phyloP scores from a whole-genome alignment of 2,888 invertebrate species.

The Platerodrilus igneus region DNA sequence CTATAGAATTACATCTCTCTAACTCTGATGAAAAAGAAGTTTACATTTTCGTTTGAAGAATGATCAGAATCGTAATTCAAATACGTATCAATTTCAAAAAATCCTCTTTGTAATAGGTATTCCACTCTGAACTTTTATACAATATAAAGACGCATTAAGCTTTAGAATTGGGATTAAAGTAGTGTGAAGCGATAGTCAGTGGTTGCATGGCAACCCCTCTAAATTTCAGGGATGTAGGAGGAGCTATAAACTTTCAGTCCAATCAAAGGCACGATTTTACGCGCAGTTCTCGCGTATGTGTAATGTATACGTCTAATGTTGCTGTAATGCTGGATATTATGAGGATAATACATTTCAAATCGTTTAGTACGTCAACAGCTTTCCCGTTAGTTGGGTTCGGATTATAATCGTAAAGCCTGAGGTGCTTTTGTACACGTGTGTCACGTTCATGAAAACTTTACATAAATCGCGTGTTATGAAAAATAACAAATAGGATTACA shows the following conservation, averaged over 20 bases:
- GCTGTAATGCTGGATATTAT: conserved; percentile 50
- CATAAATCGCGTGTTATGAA: too few relatives aligned
- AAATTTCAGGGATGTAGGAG: conserved; percentile 31
- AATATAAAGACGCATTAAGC: conserved; percentile 20
- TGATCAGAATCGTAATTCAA: too few relatives aligned
- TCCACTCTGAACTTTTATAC: too few relatives aligned
- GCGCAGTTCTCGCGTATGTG: conserved; percentile 43
- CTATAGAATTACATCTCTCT: too few relatives aligned
- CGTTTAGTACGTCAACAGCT: conserved; percentile 47
- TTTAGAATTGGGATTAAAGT: conserved; percentile 15
- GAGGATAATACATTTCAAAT: conserved; percentile 50
- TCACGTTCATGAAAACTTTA: neutral
- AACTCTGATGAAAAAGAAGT: too few relatives aligned
- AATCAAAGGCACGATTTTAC: conserved; percentile 36
- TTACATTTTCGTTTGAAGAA: too few relatives aligned
- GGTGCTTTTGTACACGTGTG: conserved; percentile 12
- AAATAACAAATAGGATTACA: too few relatives aligned
- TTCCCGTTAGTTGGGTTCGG: conserved; percentile 34
- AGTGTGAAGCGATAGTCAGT: conserved; percentile 14
- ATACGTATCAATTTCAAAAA: too few relatives aligned
- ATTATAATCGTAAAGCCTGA: conserved; percentile 17
- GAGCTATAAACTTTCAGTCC: conserved; percentile 36
- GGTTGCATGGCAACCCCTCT: conserved; percentile 32
- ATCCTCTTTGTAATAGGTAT: too few relatives aligned
- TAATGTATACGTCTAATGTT: conserved; percentile 50